Evolutionary conservation across 2,888 invertebrate species (phyloP).

Genomic region (Myopa tessellatipennis): DNA sequence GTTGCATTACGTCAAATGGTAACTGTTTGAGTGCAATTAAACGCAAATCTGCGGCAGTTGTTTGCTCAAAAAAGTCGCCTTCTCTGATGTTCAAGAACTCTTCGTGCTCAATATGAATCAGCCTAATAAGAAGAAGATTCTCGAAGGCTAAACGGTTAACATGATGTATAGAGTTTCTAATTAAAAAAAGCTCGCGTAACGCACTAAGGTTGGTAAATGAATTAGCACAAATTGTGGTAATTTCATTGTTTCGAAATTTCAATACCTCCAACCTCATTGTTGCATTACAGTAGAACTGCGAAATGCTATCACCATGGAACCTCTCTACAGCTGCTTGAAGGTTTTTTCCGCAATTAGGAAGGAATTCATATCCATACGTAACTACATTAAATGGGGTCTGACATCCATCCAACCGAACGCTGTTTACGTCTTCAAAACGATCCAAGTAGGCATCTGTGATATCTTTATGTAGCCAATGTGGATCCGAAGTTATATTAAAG

Average conservation of each 20-base stretch:
- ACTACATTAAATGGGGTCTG: constrained; percentile 55
- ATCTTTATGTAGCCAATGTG: constrained; percentile 36
- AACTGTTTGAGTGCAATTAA: constrained; percentile 51
- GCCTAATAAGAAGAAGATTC: constrained; percentile 46
- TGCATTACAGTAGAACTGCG: constrained; percentile 52
- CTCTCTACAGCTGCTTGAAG: constrained; percentile 53
- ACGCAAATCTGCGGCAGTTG: constrained; percentile 45
- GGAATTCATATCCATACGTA: constrained; percentile 61
- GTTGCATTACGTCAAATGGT: constrained; percentile 47
- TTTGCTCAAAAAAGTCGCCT: constrained; percentile 44
- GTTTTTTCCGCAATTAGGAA: constrained; percentile 58
- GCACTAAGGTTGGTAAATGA: constrained; percentile 51
- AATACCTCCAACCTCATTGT: constrained; percentile 46
- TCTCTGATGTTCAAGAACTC: constrained; percentile 49
- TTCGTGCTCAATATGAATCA: constrained; percentile 52
- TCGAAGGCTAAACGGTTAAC: constrained; percentile 52
- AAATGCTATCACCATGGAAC: constrained; percentile 56
- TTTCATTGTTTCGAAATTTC: constrained; percentile 55
- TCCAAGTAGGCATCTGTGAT: constrained; percentile 34
- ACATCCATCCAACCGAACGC: constrained; percentile 58
- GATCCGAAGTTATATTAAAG: neutral
- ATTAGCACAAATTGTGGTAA: constrained; percentile 51
- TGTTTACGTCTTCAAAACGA: constrained; percentile 50
- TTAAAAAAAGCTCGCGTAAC: constrained; percentile 51
- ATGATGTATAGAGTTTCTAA: constrained; percentile 55